Conservation (phyloP, 2,888 invertebrate genomes). For the Ophion costatus region DNA sequence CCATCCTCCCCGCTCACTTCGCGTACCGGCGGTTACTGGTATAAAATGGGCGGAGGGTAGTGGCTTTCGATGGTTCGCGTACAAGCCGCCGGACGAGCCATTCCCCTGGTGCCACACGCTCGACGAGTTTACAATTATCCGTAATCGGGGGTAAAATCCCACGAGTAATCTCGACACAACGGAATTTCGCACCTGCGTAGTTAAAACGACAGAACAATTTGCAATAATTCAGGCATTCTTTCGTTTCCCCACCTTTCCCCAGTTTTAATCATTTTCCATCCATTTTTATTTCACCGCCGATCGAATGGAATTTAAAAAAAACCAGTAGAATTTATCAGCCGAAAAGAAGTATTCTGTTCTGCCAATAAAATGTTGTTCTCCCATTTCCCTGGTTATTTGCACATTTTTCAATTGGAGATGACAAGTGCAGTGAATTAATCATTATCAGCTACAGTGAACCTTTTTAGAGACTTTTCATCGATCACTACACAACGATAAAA, state of each 20-base stretch:
- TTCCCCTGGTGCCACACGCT: constrained; percentile 9
- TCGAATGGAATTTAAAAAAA: neutral
- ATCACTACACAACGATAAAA: too few species aligned
- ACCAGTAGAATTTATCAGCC: neutral
- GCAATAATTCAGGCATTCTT: constrained; percentile 27
- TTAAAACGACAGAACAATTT: constrained; percentile 45
- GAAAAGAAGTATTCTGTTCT: neutral
- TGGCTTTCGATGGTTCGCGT: constrained; percentile 32
- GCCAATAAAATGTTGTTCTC: neutral
- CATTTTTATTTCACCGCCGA: constrained; percentile 10
- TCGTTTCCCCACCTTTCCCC: neutral
- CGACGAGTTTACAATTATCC: constrained; percentile 61
- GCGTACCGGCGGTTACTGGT: constrained; percentile 32
- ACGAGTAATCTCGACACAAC: constrained; percentile 54
- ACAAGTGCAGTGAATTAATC: too few species aligned
- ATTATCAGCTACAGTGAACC: too few species aligned
- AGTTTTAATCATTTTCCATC: neutral
- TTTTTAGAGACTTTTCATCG: too few species aligned
- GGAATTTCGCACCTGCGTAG: constrained; percentile 48
- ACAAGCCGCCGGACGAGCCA: constrained; percentile 38
- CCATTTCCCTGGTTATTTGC: neutral
- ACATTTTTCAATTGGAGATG: neutral
- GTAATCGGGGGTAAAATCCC: constrained; percentile 59
- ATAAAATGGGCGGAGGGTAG: constrained; percentile 52
- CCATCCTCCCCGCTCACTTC: constrained; percentile 9